A percentile compares a stretch with the other conserved stretches of the same genome.
phyloP scores from a whole-genome alignment of 1,140 invertebrate species.

The Calephelis virginiensis region DNA sequence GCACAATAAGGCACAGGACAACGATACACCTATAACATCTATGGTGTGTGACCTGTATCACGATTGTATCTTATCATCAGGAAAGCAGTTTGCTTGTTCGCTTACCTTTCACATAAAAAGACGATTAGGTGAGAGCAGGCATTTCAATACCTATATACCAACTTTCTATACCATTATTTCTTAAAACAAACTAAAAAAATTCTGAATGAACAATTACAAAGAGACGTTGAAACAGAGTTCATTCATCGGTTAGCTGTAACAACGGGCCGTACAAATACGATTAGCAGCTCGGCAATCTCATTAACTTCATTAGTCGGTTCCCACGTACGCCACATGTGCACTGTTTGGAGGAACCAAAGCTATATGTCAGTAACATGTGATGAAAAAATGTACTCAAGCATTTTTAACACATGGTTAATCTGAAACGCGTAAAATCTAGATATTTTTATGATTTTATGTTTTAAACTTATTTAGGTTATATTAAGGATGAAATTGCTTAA shows the following conservation, averaged over 20 bases:
- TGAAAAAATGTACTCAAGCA: not conserved
- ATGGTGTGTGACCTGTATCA: no score
- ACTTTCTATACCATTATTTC: no score
- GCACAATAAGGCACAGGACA: no score
- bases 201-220: not conserved
- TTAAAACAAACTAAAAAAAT: not conserved
- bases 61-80: no score
- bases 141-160: no score
- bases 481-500: no score
- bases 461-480: no score
- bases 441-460: not conserved
- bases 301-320: conserved; percentile 58
- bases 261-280: conserved; percentile 36
- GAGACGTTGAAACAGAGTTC: conserved; percentile 15
- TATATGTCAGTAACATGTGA: conserved; percentile 34
- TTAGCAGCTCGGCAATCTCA: conserved; percentile 49
- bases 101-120: no score
- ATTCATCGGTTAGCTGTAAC: conserved; percentile 26
- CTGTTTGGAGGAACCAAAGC: conserved; percentile 44
- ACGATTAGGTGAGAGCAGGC: no score
- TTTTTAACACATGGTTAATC: not conserved
- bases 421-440: conserved; percentile 12
- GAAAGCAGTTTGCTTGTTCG: no score
- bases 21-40: no score
- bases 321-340: conserved; percentile 56